Conservation (phyloP, 2,797 vertebrate species). For the Enteromius radiatus region DNA sequence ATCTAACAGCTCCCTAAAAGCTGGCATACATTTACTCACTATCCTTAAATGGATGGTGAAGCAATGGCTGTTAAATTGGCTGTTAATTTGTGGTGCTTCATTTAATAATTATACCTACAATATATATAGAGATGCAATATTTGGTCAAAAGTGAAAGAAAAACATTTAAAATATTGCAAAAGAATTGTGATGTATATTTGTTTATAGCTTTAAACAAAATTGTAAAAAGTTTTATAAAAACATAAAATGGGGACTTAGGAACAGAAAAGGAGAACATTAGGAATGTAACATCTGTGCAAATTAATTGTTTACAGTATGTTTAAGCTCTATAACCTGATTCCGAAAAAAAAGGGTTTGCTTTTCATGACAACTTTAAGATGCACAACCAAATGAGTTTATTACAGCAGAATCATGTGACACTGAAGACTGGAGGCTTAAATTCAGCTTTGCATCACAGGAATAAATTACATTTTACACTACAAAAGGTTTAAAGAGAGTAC, state of each 20-base stretch:
- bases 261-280: not conserved
- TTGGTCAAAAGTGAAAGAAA: not conserved
- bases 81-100: not conserved
- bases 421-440: too few species aligned
- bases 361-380: too few species aligned
- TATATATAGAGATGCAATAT: too few species aligned
- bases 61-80: not conserved
- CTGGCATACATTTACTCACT: slow-evolving; percentile 4
- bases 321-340: not conserved
- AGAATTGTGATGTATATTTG: not conserved
- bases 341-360: too few species aligned
- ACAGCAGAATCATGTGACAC: too few species aligned
- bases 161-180: not conserved
- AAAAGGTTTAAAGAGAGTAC: not conserved
- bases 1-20: slow-evolving; percentile 40
- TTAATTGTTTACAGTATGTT: not conserved
- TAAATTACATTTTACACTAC: too few species aligned
- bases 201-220: too few species aligned
- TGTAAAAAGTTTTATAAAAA: too few species aligned
- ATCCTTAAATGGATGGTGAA: slow-evolving; percentile 23
- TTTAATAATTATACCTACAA: not conserved
- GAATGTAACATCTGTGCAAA: not conserved
- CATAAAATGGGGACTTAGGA: too few species aligned
- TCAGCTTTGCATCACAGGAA: too few species aligned
- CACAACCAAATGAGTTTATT: too few species aligned